Conservation (phyloP, 2,113 vertebrate genomes). For the Callospermophilus lateralis region DNA sequence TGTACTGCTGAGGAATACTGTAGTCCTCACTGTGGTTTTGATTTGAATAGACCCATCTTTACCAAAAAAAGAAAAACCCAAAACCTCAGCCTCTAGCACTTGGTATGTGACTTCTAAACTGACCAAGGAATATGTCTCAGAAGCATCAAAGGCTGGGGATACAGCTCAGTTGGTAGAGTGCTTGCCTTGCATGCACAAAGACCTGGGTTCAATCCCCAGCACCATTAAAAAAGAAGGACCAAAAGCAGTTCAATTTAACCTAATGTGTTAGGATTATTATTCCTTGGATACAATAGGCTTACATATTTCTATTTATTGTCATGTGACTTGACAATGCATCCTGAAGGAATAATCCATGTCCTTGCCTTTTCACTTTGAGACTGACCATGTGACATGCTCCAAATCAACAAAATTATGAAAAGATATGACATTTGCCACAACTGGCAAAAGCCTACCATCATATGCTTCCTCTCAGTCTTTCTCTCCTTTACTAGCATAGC, state of each 20-base stretch:
- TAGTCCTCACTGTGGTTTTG: not conserved
- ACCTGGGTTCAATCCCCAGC: no score
- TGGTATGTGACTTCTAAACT: not conserved
- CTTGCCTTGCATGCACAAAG: no score
- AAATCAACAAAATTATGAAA: not conserved
- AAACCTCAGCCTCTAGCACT: not conserved
- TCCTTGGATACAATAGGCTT: not conserved
- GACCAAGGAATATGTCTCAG: not conserved
- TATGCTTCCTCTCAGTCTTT: not conserved
- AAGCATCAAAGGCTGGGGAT: not conserved
- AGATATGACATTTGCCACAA: not conserved
- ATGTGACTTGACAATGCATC: not conserved
- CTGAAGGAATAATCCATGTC: not conserved
- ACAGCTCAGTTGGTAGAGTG: no score
- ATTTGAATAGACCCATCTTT: not conserved
- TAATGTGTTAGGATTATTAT: not conserved
- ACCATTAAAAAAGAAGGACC: not conserved
- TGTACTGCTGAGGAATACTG: not conserved
- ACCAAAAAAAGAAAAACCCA: not conserved
- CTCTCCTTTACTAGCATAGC: not conserved
- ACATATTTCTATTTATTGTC: not conserved
- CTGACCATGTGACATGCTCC: not conserved
- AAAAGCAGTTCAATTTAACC: not conserved
- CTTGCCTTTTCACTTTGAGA: not conserved
- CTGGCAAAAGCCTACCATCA: not conserved